Evolutionary conservation across 2,113 vertebrate species (phyloP), one percentile per base, ranked within the genome.

Genomic region (Piaya cayana): DNA sequence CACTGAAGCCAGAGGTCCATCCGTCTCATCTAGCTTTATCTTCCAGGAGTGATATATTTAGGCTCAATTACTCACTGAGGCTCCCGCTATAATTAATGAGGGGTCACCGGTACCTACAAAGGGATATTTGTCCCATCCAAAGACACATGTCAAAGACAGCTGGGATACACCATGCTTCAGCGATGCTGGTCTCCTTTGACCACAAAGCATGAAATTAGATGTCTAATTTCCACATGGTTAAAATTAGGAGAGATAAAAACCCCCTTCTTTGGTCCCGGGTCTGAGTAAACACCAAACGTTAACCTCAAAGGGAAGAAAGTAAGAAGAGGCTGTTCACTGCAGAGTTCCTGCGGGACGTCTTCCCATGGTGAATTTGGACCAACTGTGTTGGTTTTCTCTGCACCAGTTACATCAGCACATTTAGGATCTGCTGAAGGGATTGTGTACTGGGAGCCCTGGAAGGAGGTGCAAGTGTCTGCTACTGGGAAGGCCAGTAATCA

Each of bases 121-220:
- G 56, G 76, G 20, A 5, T 62, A 34, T 77, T 87, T 96, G 90
- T 94, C 82, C 82, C 79, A 85, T 82, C n/a, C 79, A 86, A 76
- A 88, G 88, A 62, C 79, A 89, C 65, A 86, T 56, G 71, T 82
- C 91, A 90, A 43, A 93, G 37, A 65, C 85, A 90, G 79, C 69
- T 92, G 79, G 82, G 75, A 63, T 72, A 64, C 85, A 90, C 78
- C 62, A 22, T 69, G 76, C 71, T 92, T 50, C 72, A 62, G 85
- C 83, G 92, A 53, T 62, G 50, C n/a, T 60, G 37, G 39, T 77
- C 85, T 95, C 30, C 90, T 96, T 96, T 96, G 95, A 96, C 90
- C 76, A 88, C 58, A 74, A 42, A 82, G 90, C 93, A 94, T 93
- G 92, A 96, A 96, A 96, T 96, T 96, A 93, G 63, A 82, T 34